Conservation (phyloP, 37 sponge, comb jelly and placozoan genomes). For the Chondrilla cf. caribensis region DNA sequence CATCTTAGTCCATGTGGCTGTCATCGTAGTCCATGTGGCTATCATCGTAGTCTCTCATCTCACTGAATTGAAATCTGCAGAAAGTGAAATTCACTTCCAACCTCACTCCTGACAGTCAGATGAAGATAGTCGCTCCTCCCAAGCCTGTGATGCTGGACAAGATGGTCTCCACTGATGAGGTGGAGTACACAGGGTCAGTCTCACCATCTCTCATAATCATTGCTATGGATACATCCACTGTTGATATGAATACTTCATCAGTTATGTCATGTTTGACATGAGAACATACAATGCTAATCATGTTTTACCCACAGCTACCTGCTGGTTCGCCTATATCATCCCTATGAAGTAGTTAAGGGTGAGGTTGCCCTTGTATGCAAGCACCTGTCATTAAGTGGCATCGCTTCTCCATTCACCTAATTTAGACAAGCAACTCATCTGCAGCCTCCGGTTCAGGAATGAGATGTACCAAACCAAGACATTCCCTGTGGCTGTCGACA, state of each 20-base stretch:
- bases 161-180: not conserved
- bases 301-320: not conserved
- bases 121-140: not conserved
- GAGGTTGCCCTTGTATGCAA: not conserved
- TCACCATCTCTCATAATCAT: too few relatives aligned
- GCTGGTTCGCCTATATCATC: constrained; percentile 22
- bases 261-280: too few relatives aligned
- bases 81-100: not conserved
- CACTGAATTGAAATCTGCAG: too few relatives aligned
- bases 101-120: not conserved
- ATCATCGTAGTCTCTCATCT: too few relatives aligned
- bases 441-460: not conserved
- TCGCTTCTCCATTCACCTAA: too few relatives aligned
- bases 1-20: too few relatives aligned
- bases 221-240: too few relatives aligned
- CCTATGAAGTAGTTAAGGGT: constrained; percentile 3
- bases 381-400: not conserved
- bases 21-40: too few relatives aligned
- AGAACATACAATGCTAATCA: too few relatives aligned
- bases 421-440: constrained; percentile 17
- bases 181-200: not conserved
- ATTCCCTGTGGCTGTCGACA: not conserved
- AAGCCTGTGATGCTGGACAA: constrained; percentile 16
- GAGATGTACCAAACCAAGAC: not conserved
- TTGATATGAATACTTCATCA: too few relatives aligned